A percentile compares a stretch with the other conserved stretches of the same genome.
Conservation (phyloP, 2,113 vertebrate species). For the Microtus ochrogaster region DNA sequence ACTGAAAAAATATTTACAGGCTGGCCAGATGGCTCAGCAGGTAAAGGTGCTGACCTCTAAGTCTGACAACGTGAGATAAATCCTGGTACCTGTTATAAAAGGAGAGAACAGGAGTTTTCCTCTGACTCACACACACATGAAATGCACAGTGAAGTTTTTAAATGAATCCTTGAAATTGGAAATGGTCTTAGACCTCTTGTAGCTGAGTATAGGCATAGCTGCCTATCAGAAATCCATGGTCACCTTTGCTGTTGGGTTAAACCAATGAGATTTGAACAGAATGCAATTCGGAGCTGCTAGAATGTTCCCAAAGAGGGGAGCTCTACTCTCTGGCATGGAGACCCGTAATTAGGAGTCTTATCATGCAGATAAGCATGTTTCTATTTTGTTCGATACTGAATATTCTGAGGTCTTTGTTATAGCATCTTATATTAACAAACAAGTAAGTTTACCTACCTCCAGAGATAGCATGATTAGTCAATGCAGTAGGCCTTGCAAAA, state of each 20-base stretch:
- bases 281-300: background rate
- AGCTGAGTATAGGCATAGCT: background rate
- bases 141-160: background rate
- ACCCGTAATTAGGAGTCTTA: background rate
- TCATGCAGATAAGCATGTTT: constrained; percentile 11
- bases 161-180: background rate
- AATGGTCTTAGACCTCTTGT: background rate
- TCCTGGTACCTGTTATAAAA: background rate
- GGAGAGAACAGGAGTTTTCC: background rate
- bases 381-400: background rate
- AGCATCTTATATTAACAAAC: background rate
- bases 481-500: background rate
- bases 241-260: background rate
- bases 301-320: background rate
- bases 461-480: constrained; percentile 22
- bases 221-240: background rate
- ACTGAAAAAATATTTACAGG: constrained; percentile 14
- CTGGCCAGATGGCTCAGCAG: background rate
- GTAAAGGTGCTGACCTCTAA: background rate
- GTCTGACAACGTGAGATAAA: background rate
- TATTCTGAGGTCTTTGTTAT: constrained; percentile 12
- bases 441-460: constrained; percentile 15
- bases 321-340: background rate
- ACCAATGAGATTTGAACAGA: background rate
- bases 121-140: background rate